Evolutionary conservation across 2,113 vertebrate species (phyloP).

Genomic region (Tachuris rubrigastra): DNA sequence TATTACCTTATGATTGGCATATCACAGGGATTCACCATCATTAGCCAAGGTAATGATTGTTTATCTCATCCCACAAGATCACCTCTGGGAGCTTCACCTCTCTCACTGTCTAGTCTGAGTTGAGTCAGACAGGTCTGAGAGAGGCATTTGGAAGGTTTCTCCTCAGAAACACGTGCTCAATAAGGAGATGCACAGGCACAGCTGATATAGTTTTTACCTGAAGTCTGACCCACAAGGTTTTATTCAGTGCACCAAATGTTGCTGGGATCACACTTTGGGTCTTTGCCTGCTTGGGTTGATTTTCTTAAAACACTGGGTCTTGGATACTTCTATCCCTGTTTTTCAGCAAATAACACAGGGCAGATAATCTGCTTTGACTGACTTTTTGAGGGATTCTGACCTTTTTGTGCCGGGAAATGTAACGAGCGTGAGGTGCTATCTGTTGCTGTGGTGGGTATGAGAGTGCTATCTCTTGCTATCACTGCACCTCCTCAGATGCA

Average conservation of each 20-base stretch:
- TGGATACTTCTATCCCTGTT: background rate
- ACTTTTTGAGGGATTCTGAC: background rate
- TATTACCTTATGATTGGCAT: background rate
- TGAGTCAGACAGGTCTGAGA: background rate
- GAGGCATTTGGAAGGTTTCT: background rate
- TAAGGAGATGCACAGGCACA: background rate
- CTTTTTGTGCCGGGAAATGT: background rate
- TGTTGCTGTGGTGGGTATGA: background rate
- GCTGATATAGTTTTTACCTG: fast-evolving
- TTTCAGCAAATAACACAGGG: background rate
- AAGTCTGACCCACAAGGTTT: background rate
- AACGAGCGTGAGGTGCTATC: background rate
- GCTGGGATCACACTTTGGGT: background rate
- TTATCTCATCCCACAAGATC: background rate
- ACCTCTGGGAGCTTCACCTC: background rate
- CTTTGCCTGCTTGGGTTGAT: background rate
- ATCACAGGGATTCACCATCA: background rate
- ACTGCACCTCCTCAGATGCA: background rate
- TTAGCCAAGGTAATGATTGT: background rate
- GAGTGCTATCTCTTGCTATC: background rate
- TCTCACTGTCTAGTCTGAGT: background rate
- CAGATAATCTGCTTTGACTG: background rate
- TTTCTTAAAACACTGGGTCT: background rate
- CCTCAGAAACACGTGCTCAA: fast-evolving
- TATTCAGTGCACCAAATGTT: background rate